phyloP scores from a whole-genome alignment of 2,113 vertebrate genomes.

The Camelus bactrianus region DNA sequence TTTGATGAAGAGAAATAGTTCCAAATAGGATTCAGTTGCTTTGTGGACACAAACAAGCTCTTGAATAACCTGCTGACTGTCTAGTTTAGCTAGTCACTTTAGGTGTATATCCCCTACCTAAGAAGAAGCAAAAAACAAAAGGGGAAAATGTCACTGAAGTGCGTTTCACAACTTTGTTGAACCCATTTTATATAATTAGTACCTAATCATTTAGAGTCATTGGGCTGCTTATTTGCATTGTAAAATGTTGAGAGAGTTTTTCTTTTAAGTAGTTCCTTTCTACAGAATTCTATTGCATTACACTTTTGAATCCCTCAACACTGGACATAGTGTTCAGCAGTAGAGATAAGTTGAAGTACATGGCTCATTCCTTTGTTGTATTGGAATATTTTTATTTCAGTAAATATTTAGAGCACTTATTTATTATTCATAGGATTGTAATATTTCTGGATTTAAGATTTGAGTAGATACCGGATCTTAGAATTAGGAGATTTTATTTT shows the following conservation, averaged over 20 bases:
- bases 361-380: not conserved
- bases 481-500: conserved; percentile 56
- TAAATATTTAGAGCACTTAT: conserved; percentile 44
- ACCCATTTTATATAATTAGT: conserved; percentile 10
- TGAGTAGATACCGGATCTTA: conserved; percentile 35
- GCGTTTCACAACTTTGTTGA: conserved; percentile 10
- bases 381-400: conserved; percentile 46
- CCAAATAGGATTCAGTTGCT: conserved; percentile 55
- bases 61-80: conserved; percentile 36
- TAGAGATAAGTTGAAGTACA: conserved; percentile 15
- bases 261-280: conserved; percentile 25
- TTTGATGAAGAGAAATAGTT: conserved; percentile 67
- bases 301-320: not conserved
- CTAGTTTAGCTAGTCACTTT: not conserved
- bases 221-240: not conserved
- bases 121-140: conserved; percentile 31
- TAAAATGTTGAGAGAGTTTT: conserved; percentile 22
- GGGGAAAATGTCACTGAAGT: not conserved
- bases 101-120: not conserved
- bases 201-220: not conserved
- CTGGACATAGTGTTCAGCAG: not conserved
- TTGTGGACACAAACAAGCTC: conserved; percentile 50
- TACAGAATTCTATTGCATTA: conserved; percentile 33
- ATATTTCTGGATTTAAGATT: conserved; percentile 6
- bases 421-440: conserved; percentile 52